Base-by-base conservation (phyloP, 2,113 vertebrate genomes). In the Syngnathus typhle region DNA sequence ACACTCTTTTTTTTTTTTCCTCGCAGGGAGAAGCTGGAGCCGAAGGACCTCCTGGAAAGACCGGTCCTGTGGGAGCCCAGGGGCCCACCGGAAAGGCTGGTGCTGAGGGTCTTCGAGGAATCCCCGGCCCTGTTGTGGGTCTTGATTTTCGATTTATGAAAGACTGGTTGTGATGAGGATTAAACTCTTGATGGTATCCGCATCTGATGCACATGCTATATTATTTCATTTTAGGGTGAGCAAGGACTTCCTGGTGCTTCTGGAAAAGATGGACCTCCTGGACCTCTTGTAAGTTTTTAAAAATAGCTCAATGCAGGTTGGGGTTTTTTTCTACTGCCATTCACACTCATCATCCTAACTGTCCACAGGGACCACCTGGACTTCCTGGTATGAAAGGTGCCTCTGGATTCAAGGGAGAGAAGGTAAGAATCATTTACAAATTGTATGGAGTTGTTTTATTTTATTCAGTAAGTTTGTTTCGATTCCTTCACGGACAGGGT, bases 321-420 rank as follows among this genome's bases (percentile, higher is more conserved):
- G n/a, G 21, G 10, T 65, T 32, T 19, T 51, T 38, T 18, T 65
- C 55, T 27, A 13, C 59, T 64, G 64, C 64, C 36, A 58, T n/a
- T 56, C 63, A 12, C 13, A 49, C 65, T 36, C 68, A 49, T 7
- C 60, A 44, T 27, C 11, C 6, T 62, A 21, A 62, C 49, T 46
- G 62, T 72, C 51, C 82, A 21, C 60, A 99, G 97, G 97, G 97
- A 49, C 97, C 97, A 54, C 93, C 96, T 70, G 97, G 97, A 76
- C 92, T 99, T 81, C 94, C 92, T 68, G 97, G 97, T 63, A 87
- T 99, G 88, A 98, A 98, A 89, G 97, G 97, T 80, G 95, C 96
- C 71, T 94, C 95, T 21, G 97, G 97, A 59, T 90, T 47, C 61
- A 98, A 99, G 85, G 97, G 97, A 85, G 97, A 98, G 76, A 99